phyloP scores from a whole-genome alignment of 2,888 invertebrate species.

The Drosophila glabriapex region DNA sequence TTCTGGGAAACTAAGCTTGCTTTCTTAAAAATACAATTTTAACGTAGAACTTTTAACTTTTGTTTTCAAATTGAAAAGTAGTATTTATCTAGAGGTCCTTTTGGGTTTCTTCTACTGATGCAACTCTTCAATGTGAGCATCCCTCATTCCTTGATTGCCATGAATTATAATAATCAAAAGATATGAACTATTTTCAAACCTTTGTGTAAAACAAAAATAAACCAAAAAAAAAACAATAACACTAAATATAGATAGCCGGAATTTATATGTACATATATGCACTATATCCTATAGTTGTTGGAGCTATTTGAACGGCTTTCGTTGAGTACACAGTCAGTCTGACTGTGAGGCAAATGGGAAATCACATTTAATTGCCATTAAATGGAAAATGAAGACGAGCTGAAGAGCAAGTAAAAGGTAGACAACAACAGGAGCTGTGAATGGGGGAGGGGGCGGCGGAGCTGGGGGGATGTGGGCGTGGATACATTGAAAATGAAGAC shows the following conservation, averaged over 20 bases:
- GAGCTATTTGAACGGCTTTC: constrained; percentile 14
- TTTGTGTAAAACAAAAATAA: background rate
- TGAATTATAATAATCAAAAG: background rate
- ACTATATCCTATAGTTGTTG: background rate
- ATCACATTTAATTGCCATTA: constrained; percentile 72
- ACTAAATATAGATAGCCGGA: background rate
- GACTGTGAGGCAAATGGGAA: constrained; percentile 31
- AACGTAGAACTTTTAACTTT: no score
- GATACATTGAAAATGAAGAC: constrained; percentile 49
- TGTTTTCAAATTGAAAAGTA: no score
- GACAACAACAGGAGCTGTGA: constrained; percentile 2
- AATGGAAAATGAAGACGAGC: constrained; percentile 34
- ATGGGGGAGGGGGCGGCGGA: background rate
- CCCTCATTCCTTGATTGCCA: background rate
- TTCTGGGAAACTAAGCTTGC: background rate
- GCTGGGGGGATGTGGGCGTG: constrained; percentile 37
- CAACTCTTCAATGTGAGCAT: background rate
- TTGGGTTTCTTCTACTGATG: background rate
- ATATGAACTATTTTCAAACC: background rate
- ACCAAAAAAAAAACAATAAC: no score
- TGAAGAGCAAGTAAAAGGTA: constrained; percentile 38
- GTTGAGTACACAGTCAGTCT: constrained; percentile 30
- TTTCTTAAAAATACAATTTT: background rate
- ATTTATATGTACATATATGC: background rate
- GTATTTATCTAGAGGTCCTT: no score